phyloP scores from a whole-genome alignment of 2,888 invertebrate species.

The Dolichopus griseipennis region DNA sequence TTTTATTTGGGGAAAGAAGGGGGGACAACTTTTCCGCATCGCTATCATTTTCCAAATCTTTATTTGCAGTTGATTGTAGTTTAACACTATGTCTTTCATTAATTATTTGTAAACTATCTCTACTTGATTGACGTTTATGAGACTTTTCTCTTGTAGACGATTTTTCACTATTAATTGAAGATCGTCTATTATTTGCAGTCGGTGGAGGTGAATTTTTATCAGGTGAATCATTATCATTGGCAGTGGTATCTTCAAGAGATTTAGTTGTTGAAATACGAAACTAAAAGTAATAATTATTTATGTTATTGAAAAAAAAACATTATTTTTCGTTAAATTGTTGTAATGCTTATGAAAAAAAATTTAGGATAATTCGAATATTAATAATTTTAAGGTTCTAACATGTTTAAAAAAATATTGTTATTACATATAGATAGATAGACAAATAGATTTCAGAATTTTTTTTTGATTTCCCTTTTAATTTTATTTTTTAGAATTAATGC shows the following conservation, averaged over 20 bases:
- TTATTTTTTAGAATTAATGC: no score
- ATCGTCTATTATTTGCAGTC: neutral
- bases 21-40: slow-evolving; percentile 77
- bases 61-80: slow-evolving; percentile 23
- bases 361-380: no score
- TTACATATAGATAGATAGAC: no score
- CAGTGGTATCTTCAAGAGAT: slow-evolving; percentile 41
- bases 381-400: no score
- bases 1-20: slow-evolving; percentile 43
- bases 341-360: no score
- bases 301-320: neutral
- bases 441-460: no score
- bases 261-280: slow-evolving; percentile 65
- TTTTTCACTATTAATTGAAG: slow-evolving; percentile 10
- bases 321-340: no score
- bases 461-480: no score
- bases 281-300: slow-evolving; percentile 33
- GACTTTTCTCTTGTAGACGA: slow-evolving; percentile 28
- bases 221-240: slow-evolving; percentile 30
- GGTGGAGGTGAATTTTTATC: slow-evolving; percentile 34
- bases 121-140: slow-evolving; percentile 41
- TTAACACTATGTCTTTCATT: slow-evolving; percentile 48
- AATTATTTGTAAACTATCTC: slow-evolving; percentile 52
- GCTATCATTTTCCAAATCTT: slow-evolving; percentile 60
- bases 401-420: no score